Percentiles rank a stretch among this genome's conserved stretches.
phyloP scores from a whole-genome alignment of 1,140 invertebrate species.

The Leguminivora glycinivorella region DNA sequence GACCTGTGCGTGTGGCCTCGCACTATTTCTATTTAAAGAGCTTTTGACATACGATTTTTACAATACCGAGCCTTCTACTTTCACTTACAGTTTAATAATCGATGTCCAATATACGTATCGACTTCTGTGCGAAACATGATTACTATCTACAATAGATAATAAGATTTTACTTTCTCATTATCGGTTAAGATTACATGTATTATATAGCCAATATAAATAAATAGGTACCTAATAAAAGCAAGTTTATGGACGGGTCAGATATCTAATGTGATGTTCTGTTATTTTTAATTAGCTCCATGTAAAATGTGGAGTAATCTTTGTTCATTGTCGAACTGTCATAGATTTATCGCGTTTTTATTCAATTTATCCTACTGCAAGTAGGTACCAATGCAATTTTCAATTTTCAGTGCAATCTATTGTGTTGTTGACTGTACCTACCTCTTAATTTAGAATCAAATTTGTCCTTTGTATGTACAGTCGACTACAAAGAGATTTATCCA shows the following conservation, averaged over 20 bases:
- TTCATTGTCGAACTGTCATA: not conserved
- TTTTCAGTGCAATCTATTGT: too few species aligned
- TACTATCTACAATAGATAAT: conserved; percentile 22
- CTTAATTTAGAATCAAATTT: too few species aligned
- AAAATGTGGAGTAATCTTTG: not conserved
- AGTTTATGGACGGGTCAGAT: not conserved
- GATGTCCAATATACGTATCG: not conserved
- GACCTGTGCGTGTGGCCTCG: conserved; percentile 73
- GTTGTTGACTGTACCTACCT: too few species aligned
- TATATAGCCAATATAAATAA: not conserved
- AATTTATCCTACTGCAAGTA: too few species aligned
- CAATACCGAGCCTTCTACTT: not conserved
- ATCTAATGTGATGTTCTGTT: not conserved
- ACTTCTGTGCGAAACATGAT: conserved; percentile 22
- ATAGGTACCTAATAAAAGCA: not conserved
- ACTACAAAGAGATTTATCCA: too few species aligned
- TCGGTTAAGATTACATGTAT: not conserved
- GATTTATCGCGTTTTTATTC: too few species aligned
- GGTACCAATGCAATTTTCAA: too few species aligned
- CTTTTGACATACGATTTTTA: conserved; percentile 38
- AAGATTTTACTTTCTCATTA: conserved; percentile 22
- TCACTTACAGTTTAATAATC: conserved; percentile 5
- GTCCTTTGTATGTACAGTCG: too few species aligned
- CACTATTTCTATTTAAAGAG: conserved; percentile 61
- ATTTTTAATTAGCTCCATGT: not conserved